Base-by-base conservation (phyloP, 2,113 vertebrate species). In the Microcebus lehilahytsara region DNA sequence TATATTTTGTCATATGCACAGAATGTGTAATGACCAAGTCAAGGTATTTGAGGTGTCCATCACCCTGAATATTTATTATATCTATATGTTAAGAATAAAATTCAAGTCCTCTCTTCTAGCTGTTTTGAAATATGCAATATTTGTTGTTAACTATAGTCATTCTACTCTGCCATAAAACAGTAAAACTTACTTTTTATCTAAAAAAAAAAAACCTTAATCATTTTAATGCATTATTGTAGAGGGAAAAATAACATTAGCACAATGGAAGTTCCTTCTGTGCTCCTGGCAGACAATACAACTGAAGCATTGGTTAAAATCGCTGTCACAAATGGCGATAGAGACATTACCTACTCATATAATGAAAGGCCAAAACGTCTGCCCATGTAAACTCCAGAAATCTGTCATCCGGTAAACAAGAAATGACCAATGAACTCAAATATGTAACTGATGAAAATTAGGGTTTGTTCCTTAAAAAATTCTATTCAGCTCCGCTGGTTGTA, bases 401-500 rank as follows among this genome's bases (percentile, higher is more conserved):
- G 46, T 72, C 96, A 85, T 13, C 60, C 32, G 87, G 67, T 83
- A 64, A 93, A 95, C 90, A 88, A 92, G 42, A 93, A 96, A 96
- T 42, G 91, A 93, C 32, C 51, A 93, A 97, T 89, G 87, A 98
- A 79, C 40, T 97, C 87, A 94, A 78, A 96, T 78, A 96, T 1
- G 49, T 94, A 97, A 96, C 95, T 98, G 10, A 51, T 92, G 85
- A 96, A 96, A 98, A 96, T 90, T 90, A 97, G 30, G 49, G n/a
- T 92, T 95, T 94, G 10, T 96, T 97, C 97, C 93, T 97, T 97
- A 78, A 95, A 78, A 4, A 60, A 19, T 20, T 96, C 69, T 72
- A 96, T 79, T 98, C 84, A 95, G 95, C 92, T 97, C 93, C 85
- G 56, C 81, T 95, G 93, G 87, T 94, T 97, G 53, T 92, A 98